A percentile compares a stretch with the other conserved stretches of the same genome.
Conservation (phyloP, 2,888 invertebrate genomes). For the Cosmia trapezina region DNA sequence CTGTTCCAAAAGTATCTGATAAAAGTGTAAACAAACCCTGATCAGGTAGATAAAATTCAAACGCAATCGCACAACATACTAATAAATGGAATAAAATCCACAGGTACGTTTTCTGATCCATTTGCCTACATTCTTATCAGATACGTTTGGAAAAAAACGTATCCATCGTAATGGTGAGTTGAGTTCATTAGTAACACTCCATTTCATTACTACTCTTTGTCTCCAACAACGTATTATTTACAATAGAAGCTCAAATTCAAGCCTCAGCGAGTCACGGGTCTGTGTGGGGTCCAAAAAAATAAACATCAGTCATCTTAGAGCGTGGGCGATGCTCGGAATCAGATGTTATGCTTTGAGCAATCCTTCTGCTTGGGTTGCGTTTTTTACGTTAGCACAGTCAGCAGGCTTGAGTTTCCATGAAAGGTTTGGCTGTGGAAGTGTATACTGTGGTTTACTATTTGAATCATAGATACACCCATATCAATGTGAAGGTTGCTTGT, state of each 20-base stretch:
- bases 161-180: too few relatives aligned
- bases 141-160: too few relatives aligned
- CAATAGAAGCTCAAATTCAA: constrained; percentile 46
- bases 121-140: too few relatives aligned
- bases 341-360: constrained; percentile 21
- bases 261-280: constrained; percentile 36
- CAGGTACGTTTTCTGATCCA: too few relatives aligned
- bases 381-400: constrained; percentile 31
- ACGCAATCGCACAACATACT: too few relatives aligned
- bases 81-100: too few relatives aligned
- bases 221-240: constrained; percentile 37
- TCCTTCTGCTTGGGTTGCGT: constrained; percentile 18
- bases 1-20: too few relatives aligned
- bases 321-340: constrained; percentile 65
- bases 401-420: neutral
- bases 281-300: constrained; percentile 75
- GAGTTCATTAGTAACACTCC: neutral
- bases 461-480: neutral
- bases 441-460: neutral
- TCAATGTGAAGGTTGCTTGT: neutral
- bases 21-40: too few relatives aligned
- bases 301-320: constrained; percentile 63
- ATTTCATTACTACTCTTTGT: constrained; percentile 5
- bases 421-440: neutral
- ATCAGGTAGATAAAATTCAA: too few relatives aligned